These are phyloP conservation scores for Glaucomys volans DNA, from an alignment of 2,113 vertebrate genomes.

Conservation along the genomic window DNA sequence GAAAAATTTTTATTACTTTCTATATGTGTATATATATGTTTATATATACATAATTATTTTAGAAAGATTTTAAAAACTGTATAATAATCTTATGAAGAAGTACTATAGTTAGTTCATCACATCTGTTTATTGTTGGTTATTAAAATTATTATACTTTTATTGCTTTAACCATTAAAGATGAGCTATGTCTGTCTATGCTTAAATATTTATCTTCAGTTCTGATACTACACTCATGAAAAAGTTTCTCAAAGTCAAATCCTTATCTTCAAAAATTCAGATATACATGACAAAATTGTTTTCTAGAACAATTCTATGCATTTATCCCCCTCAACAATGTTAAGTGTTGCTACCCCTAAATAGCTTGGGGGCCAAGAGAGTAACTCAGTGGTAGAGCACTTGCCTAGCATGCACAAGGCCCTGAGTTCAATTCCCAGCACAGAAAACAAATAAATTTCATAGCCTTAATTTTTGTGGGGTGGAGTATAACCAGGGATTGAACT, in stretches of 20 bases:
- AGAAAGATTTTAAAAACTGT: not conserved
- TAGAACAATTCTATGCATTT: not conserved
- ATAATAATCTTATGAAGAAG: not conserved
- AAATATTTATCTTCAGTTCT: slow-evolving; percentile 4
- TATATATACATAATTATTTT: not conserved
- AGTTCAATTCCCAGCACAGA: not conserved
- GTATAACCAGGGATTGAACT: no score
- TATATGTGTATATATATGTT: not conserved
- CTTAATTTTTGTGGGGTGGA: not conserved
- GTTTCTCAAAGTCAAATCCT: not conserved
- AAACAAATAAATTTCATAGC: no score
- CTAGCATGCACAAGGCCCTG: not conserved
- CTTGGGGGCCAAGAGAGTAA: no score
- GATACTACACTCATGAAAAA: not conserved
- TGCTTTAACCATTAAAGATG: not conserved
- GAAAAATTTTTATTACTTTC: not conserved
- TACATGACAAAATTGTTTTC: not conserved
- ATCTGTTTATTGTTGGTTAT: not conserved
- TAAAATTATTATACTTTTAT: not conserved
- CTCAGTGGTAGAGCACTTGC: not conserved
- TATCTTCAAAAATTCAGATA: not conserved
- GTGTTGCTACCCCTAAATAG: not conserved
- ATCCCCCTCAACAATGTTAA: not conserved
- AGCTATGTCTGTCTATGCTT: not conserved
- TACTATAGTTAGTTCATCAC: not conserved